Base-by-base conservation (phyloP, 2,113 vertebrate genomes). In the Egretta garzetta region DNA sequence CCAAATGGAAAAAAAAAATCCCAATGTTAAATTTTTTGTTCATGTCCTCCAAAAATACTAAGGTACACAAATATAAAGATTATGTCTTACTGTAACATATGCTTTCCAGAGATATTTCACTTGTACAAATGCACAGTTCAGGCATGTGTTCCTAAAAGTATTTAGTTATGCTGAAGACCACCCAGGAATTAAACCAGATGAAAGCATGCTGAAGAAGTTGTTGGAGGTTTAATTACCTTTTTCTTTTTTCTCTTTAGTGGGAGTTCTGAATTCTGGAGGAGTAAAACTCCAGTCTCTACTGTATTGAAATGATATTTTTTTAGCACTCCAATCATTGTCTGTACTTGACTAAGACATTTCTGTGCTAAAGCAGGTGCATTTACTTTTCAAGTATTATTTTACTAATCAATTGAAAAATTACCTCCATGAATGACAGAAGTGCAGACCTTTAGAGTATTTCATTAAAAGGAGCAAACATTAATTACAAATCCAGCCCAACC, bases 371-470 rank as follows among this genome's bases (percentile, higher is more conserved):
- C 98, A 98, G 98, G 98, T 98, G 98, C 98, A 98, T 99, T 99
- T 99, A 98, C 99, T 99, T 99, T 99, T 99, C 98, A 98, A 98
- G 98, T 99, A 99, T 99, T 99, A 98, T 98, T 99, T 98, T 98
- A 98, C 98, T 97, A 98, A 99, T 99, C 99, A 98, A 99, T 99
- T 99, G 98, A 98, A 98, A 99, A 99, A 99, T 99, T 99, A 99
- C 99, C 99, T 99, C 97, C 98, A 97, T 98, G 98, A 99, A 99
- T 98, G 99, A 99, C 98, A 98, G 98, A 98, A 98, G 98, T 97
- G 98, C 98, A 99, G 98, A 99, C 98, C 98, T 98, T 98, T 98
- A 97, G 98, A 98, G 98, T 98, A 98, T 99, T 98, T 99, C 98
- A 98, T 98, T 99, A 99, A 94, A 93, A 96, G 98, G 98, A 98